These are phyloP conservation scores for Drosophila varians DNA, from an alignment of 1,140 invertebrate genomes.

Conservation along the genomic window DNA sequence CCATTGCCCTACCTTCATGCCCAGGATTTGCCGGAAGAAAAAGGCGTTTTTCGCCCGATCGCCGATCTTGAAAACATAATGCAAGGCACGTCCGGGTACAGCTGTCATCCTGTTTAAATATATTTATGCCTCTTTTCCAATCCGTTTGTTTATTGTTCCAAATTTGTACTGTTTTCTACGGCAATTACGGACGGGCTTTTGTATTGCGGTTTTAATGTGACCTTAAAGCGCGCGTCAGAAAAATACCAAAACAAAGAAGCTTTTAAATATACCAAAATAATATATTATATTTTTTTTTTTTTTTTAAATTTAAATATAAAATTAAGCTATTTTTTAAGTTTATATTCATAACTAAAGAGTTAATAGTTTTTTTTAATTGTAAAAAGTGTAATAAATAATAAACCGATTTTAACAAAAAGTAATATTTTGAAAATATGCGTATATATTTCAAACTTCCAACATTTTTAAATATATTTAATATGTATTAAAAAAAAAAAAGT, in stretches of 20 bases:
- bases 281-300: no score
- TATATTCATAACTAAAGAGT: no score
- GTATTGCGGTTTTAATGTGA: not conserved
- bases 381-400: no score
- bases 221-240: not conserved
- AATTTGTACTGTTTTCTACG: not conserved
- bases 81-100: constrained; percentile 89
- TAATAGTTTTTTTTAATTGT: no score
- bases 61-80: constrained; percentile 98
- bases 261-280: not conserved
- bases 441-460: not conserved
- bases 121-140: not conserved
- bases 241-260: not conserved
- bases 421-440: not conserved
- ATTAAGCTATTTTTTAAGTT: no score
- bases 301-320: no score
- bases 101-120: constrained; percentile 36
- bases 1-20: constrained; percentile 92
- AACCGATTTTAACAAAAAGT: not conserved
- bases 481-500: not conserved
- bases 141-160: not conserved
- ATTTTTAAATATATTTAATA: not conserved
- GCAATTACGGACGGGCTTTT: not conserved
- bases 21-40: constrained; percentile 95
- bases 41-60: constrained; percentile 92